A percentile compares a stretch with the other conserved stretches of the same genome.
These are phyloP conservation scores for Manduca sexta DNA, from an alignment of 1,140 invertebrate species.

Conservation along the genomic window DNA sequence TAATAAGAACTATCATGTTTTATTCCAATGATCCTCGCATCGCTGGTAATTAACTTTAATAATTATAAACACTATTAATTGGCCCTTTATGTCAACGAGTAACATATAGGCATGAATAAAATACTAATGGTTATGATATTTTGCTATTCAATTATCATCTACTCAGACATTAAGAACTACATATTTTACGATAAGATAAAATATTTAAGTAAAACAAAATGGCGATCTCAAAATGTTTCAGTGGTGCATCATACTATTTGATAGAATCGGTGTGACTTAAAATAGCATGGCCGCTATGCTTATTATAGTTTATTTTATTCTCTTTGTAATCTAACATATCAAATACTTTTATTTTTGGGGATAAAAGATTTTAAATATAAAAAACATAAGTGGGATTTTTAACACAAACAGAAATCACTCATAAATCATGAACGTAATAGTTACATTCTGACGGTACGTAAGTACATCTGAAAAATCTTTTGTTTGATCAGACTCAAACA, in stretches of 20 bases:
- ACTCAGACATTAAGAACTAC: not conserved
- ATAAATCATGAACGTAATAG: slow-evolving; percentile 65
- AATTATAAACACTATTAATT: too few relatives aligned
- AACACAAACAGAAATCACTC: slow-evolving; percentile 60
- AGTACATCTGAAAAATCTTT: slow-evolving; percentile 68
- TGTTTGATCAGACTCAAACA: slow-evolving; percentile 70
- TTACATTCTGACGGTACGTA: slow-evolving; percentile 58
- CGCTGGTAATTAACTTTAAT: too few relatives aligned
- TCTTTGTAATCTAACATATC: too few relatives aligned
- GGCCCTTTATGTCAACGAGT: too few relatives aligned
- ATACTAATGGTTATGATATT: not conserved
- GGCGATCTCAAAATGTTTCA: too few relatives aligned
- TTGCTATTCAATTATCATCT: not conserved
- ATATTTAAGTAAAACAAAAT: too few relatives aligned
- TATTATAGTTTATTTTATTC: too few relatives aligned
- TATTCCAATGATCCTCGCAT: too few relatives aligned
- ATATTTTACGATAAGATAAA: not conserved
- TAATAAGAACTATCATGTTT: too few relatives aligned
- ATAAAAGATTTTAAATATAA: slow-evolving; percentile 23
- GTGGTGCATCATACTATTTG: too few relatives aligned
- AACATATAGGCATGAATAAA: not conserved
- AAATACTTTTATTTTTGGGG: not conserved
- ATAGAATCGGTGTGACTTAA: too few relatives aligned
- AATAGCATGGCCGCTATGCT: too few relatives aligned
- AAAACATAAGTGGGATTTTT: slow-evolving; percentile 50